Evolutionary conservation across 2,113 vertebrate genomes (phyloP).

Genomic region (Podiceps cristatus): DNA sequence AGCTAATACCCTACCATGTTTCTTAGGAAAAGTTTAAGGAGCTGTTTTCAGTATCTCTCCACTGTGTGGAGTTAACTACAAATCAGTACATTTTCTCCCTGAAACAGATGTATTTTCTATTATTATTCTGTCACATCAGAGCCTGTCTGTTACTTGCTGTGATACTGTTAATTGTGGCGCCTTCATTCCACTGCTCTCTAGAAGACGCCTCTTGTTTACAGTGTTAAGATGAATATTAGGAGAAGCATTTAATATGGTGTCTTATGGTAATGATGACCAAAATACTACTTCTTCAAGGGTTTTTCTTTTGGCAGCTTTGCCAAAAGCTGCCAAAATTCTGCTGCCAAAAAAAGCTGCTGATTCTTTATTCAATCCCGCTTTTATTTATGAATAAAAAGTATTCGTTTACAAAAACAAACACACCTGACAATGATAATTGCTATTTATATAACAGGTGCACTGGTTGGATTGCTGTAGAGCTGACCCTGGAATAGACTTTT

Average conservation of each 20-base stretch:
- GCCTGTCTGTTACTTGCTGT: background rate
- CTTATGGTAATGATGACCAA: background rate
- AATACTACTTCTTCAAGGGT: background rate
- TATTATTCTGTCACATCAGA: constrained; percentile 29
- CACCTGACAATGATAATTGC: background rate
- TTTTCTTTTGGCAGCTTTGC: background rate
- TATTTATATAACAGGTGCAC: background rate
- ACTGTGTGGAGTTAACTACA: background rate
- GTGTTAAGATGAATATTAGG: background rate
- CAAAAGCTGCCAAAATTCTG: background rate
- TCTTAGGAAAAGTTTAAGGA: constrained; percentile 30
- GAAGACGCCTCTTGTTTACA: constrained; percentile 17
- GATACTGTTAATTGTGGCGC: constrained; percentile 4
- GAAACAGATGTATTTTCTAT: constrained; percentile 26
- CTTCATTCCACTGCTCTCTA: background rate
- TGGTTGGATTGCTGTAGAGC: background rate
- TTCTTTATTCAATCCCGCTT: background rate
- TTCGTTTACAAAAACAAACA: background rate
- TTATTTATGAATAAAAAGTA: background rate
- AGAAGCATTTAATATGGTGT: background rate
- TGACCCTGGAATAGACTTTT: background rate
- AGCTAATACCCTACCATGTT: background rate
- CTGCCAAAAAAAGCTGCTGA: too few species aligned
- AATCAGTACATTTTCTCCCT: constrained; percentile 35
- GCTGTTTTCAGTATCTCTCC: background rate